Evolutionary conservation across 2,113 vertebrate genomes (phyloP), one percentile per base, ranked within the genome.

Genomic region (Elanoides forficatus): DNA sequence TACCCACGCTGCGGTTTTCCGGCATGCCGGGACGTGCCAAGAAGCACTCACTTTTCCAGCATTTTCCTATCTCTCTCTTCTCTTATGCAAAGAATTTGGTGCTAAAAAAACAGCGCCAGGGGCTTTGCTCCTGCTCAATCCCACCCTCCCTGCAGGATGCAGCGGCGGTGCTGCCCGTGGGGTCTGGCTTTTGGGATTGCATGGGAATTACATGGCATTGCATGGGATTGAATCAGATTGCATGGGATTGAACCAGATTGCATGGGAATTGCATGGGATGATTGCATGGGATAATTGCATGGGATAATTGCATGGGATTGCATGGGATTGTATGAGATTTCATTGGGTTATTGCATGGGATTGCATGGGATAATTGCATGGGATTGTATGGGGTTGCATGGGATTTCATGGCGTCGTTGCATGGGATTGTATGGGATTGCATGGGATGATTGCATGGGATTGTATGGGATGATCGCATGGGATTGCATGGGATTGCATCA

Each of bases 141-240:
- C 70, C 82, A 26, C 63, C 70, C 30, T 55, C 11, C 75, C 76
- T 2, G 3, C 0, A 2, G 63, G 87, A 27, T 15, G 16, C 0
- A 0, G 47, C 1, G 1, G 36, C 1, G 29, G 29, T 63, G 42
- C 47, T 78, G 18, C 70, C 71, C 1, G 0, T 14, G 11, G 86
- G 88, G 56, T n/a, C 9, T 2, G 29, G 42, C 29, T 67, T 93
- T 88, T 45, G 78, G 48, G 72, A 10, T 27, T 11, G 43, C 26
- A 10, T 13, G 68, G 68, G 65, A 60, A 9, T 42, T 9, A 68
- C 32, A 5, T 12, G 67, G 16, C 34, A 20, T 72, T 72, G 40
- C 15, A 43, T 2, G 2, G 60, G 9, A 10, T 55, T 16, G 6
- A 22, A 34, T 12, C 23, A n/a, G 19, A n/a, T 65, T 53, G 25